Conservation (phyloP, 2,113 vertebrate species). For the Machaerirhynchus nigripectus region DNA sequence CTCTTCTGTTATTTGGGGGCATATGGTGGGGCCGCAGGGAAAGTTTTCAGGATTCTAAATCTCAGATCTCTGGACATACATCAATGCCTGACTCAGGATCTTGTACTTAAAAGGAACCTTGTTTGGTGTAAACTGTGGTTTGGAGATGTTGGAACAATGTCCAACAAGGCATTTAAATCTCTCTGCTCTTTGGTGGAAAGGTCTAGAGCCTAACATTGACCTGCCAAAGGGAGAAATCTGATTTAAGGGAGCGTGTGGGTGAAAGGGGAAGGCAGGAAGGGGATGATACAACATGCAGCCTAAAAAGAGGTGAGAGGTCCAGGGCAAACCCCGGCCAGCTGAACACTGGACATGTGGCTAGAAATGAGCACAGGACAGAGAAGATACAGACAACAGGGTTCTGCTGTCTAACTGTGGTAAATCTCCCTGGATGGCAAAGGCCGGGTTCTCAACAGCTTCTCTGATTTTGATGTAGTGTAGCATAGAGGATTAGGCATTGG, state of each 20-base stretch:
- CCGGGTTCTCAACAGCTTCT: neutral
- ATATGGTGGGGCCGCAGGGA: neutral
- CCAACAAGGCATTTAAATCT: neutral
- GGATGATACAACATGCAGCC: neutral
- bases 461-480: neutral
- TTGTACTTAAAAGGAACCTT: neutral
- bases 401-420: neutral
- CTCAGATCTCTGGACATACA: neutral
- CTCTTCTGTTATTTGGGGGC: neutral
- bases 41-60: neutral
- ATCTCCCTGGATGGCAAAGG: neutral
- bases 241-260: neutral
- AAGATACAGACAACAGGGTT: neutral
- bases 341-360: neutral
- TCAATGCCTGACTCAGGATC: neutral
- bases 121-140: neutral
- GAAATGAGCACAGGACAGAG: accelerated
- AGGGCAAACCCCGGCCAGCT: neutral
- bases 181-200: neutral
- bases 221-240: neutral
- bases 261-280: neutral
- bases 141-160: neutral
- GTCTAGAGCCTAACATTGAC: neutral
- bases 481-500: neutral
- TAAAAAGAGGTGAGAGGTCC: neutral